phyloP scores from a whole-genome alignment of 1,140 invertebrate genomes.

The Aphis gossypii region DNA sequence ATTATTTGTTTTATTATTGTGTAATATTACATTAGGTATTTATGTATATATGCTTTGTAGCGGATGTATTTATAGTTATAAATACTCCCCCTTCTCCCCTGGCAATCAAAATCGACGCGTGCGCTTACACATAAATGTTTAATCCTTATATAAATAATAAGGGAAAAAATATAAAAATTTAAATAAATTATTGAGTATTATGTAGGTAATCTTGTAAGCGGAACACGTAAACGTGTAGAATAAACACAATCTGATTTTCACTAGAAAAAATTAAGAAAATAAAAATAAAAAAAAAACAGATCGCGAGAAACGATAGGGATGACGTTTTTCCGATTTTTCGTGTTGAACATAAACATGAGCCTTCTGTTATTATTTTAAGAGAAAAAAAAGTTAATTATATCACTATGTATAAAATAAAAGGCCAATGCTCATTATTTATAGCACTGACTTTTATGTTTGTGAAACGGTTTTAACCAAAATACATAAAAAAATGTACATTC shows the following conservation, averaged over 20 bases:
- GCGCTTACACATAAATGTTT: conserved; percentile 1
- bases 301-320: not conserved
- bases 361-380: not conserved
- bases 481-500: not conserved
- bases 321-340: not conserved
- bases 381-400: conserved; percentile 27
- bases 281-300: not conserved
- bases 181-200: not conserved
- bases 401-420: not conserved
- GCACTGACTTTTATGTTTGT: not conserved
- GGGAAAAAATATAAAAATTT: not conserved
- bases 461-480: not conserved
- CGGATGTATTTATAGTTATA: too few relatives aligned
- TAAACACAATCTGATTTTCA: not conserved
- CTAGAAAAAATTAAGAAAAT: conserved; percentile 1
- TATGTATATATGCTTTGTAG: not conserved
- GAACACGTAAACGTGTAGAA: not conserved
- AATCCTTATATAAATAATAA: not conserved
- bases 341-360: conserved; percentile 1
- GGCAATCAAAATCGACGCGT: not conserved
- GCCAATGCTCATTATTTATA: conserved; percentile 7
- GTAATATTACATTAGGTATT: too few relatives aligned
- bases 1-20: not conserved
- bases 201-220: not conserved
- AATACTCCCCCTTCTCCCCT: not conserved